phyloP scores from a whole-genome alignment of 2,797 vertebrate genomes.

The Phaenicophaeus curvirostris region DNA sequence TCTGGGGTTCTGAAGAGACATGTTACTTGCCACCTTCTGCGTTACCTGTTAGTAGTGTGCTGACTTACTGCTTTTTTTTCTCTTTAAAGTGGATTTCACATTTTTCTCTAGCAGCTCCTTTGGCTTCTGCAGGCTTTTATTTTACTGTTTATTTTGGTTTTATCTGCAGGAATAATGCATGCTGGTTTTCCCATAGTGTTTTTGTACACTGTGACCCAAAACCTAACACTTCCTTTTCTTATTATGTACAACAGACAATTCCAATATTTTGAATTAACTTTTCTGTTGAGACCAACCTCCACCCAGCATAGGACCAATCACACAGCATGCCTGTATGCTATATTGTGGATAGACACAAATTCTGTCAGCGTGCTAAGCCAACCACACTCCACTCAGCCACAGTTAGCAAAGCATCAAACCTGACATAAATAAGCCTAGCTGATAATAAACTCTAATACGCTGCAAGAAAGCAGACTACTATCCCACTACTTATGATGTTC shows the following conservation, averaged over 20 bases:
- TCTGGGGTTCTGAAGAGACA: not conserved
- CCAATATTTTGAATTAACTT: not conserved
- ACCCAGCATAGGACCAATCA: not conserved
- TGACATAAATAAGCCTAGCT: not conserved
- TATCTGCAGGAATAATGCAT: constrained; percentile 3
- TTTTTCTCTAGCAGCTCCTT: constrained; percentile 19
- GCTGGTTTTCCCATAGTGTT: not conserved
- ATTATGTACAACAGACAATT: not conserved
- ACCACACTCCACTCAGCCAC: not conserved
- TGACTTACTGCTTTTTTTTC: constrained; percentile 23
- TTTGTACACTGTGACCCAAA: not conserved
- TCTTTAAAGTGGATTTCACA: constrained; percentile 21
- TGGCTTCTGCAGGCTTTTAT: not conserved
- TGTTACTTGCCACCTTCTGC: not conserved
- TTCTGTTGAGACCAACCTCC: not conserved
- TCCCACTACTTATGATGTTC: not conserved
- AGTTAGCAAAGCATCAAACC: not conserved
- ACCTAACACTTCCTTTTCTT: constrained; percentile 5
- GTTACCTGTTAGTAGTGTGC: not conserved
- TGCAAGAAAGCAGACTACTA: not conserved
- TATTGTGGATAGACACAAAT: not conserved
- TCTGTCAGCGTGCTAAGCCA: not conserved
- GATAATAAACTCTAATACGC: not conserved
- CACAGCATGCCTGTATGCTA: not conserved
- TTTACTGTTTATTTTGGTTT: constrained; percentile 22